phyloP scores from a whole-genome alignment of 2,888 invertebrate genomes.

The Mimas tiliae region DNA sequence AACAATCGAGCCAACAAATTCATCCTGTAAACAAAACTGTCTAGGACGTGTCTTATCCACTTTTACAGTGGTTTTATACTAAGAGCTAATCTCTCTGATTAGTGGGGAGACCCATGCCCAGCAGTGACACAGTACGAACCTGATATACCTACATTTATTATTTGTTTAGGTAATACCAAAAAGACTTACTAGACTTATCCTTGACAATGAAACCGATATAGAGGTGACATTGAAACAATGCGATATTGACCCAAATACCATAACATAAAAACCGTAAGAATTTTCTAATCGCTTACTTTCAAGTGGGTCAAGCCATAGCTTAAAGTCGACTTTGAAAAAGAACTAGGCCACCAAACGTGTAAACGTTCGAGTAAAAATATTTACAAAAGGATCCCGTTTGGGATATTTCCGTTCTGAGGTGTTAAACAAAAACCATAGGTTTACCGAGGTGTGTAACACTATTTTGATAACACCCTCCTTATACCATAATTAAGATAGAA shows the following conservation, averaged over 20 bases:
- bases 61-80: too few relatives aligned
- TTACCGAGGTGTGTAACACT: background rate
- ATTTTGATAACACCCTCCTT: background rate
- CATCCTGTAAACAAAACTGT: too few relatives aligned
- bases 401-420: background rate
- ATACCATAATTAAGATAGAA: too few relatives aligned
- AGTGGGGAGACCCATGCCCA: too few relatives aligned
- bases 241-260: constrained; percentile 12
- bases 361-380: background rate
- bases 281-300: constrained; percentile 5
- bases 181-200: background rate
- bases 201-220: background rate
- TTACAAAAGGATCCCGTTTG: background rate
- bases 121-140: too few relatives aligned
- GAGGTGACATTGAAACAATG: constrained; percentile 3
- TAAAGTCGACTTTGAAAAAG: constrained; percentile 12
- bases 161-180: too few relatives aligned
- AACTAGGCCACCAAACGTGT: background rate
- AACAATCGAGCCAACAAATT: too few relatives aligned
- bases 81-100: too few relatives aligned
- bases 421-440: background rate
- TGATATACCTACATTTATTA: too few relatives aligned
- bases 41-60: too few relatives aligned
- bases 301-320: constrained; percentile 19
- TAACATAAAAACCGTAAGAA: constrained; percentile 2